A percentile compares a stretch with the other conserved stretches of the same genome.
Evolutionary conservation across 2,888 invertebrate genomes (phyloP).

Genomic region (Hermaeophaga mercurialis): DNA sequence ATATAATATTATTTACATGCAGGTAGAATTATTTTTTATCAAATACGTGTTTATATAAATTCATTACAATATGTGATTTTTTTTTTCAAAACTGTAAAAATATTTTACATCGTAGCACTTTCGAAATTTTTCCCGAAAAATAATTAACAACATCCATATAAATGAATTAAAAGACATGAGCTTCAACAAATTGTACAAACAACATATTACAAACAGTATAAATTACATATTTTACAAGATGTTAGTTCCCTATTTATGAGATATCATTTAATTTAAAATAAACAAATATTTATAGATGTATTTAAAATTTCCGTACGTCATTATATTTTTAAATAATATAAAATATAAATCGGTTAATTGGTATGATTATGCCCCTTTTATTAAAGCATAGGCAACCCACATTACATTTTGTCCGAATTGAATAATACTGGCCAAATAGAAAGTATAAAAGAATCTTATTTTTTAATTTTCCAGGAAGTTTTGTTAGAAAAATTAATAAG

Average conservation of each 20-base stretch:
- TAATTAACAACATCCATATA: constrained; percentile 14
- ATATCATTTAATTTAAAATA: constrained; percentile 1
- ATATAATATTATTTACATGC: constrained; percentile 37
- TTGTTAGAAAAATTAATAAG: no score
- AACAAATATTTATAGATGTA: constrained; percentile 2
- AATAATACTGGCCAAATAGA: no score
- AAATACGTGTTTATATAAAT: constrained; percentile 44
- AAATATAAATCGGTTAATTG: no score
- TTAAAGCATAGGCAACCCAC: no score
- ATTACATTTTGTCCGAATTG: no score
- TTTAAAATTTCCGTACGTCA: neutral
- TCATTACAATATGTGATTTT: constrained; percentile 48
- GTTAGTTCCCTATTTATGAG: constrained; percentile 29
- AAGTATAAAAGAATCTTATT: no score
- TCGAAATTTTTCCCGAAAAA: constrained; percentile 16
- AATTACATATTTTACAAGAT: constrained; percentile 35
- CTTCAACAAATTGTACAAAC: constrained; percentile 51
- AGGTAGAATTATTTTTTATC: constrained; percentile 31
- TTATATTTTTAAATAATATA: no score
- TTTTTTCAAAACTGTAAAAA: constrained; percentile 47
- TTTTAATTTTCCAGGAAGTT: no score
- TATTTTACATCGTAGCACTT: constrained; percentile 39
- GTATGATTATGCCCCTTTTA: no score
- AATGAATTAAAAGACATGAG: constrained; percentile 24
- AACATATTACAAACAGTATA: constrained; percentile 48